phyloP scores from a whole-genome alignment of 2,888 invertebrate species.

The Acanthoscelides obtectus region DNA sequence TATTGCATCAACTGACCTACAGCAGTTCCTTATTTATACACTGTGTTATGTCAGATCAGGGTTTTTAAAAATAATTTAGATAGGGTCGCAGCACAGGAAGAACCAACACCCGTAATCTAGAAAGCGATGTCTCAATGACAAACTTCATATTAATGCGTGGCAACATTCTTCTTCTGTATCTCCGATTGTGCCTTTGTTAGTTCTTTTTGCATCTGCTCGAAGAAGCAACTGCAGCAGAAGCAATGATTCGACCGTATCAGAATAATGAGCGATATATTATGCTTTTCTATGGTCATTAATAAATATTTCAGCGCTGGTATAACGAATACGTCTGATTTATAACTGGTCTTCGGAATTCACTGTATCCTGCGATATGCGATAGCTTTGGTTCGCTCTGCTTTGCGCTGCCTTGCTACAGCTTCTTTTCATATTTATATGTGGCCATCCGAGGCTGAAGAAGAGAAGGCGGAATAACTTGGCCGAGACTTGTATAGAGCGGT shows the following conservation, averaged over 20 bases:
- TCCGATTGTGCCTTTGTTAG: neutral
- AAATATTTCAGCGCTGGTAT: constrained; percentile 25
- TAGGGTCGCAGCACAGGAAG: neutral
- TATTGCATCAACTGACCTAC: too few species aligned
- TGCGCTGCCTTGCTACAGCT: neutral
- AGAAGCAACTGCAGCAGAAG: neutral
- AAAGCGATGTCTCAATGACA: neutral
- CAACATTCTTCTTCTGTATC: neutral
- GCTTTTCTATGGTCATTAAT: constrained; percentile 20
- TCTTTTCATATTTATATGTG: constrained; percentile 24
- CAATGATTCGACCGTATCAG: constrained; percentile 11
- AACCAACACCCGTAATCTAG: neutral
- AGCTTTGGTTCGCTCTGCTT: neutral
- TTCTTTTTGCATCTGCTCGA: neutral
- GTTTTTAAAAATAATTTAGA: too few species aligned
- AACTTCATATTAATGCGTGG: neutral
- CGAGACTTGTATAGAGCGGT: neutral
- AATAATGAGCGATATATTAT: constrained; percentile 20
- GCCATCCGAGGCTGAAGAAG: constrained; percentile 7
- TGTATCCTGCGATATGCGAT: constrained; percentile 11
- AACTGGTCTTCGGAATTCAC: constrained; percentile 20
- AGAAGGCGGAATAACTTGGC: constrained; percentile 20
- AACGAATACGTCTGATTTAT: constrained; percentile 24
- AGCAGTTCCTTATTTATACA: too few species aligned
- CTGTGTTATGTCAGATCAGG: too few species aligned